Percentiles rank a stretch among this genome's conserved stretches.
These are phyloP conservation scores for Pardosa pseudoannulata DNA, from an alignment of 2,888 invertebrate species.

Conservation along the genomic window DNA sequence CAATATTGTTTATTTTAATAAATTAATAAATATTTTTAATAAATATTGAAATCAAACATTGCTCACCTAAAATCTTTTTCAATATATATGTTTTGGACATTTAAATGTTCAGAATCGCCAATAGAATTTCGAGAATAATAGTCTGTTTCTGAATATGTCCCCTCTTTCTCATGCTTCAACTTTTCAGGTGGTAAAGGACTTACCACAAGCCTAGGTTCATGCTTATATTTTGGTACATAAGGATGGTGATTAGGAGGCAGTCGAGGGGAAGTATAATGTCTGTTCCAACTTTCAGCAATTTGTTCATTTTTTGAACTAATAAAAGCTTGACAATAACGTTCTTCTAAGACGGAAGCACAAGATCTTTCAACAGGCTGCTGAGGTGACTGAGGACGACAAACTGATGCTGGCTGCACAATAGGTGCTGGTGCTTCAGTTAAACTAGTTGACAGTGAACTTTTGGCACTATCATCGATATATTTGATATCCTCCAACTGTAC, in stretches of 20 bases:
- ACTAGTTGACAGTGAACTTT: slow-evolving; percentile 72
- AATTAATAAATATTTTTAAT: no score
- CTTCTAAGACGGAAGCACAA: slow-evolving; percentile 66
- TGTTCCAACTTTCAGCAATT: slow-evolving; percentile 55
- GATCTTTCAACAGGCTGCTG: slow-evolving; percentile 43
- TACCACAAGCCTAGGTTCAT: slow-evolving; percentile 58
- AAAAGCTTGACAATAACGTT: slow-evolving; percentile 69
- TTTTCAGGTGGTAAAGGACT: slow-evolving; percentile 67
- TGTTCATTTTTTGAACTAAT: slow-evolving; percentile 67
- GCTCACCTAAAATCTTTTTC: slow-evolving; percentile 78
- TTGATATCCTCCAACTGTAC: slow-evolving; percentile 66
- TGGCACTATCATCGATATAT: slow-evolving; percentile 73
- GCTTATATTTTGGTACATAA: slow-evolving; percentile 48
- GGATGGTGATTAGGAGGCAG: slow-evolving; percentile 59
- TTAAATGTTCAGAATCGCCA: slow-evolving; percentile 76
- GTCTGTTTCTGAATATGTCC: slow-evolving; percentile 55
- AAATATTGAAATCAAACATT: background rate
- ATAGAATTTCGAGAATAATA: slow-evolving; percentile 58
- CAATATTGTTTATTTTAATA: no score
- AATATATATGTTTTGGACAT: slow-evolving; percentile 78
- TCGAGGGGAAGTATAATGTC: slow-evolving; percentile 63
- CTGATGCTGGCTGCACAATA: slow-evolving; percentile 25
- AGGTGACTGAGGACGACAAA: slow-evolving; percentile 38
- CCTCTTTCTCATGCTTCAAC: slow-evolving; percentile 46
- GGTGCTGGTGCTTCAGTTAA: slow-evolving; percentile 53